Base-by-base conservation (phyloP, 2,888 invertebrate species). In the Dexiosoma caninum region DNA sequence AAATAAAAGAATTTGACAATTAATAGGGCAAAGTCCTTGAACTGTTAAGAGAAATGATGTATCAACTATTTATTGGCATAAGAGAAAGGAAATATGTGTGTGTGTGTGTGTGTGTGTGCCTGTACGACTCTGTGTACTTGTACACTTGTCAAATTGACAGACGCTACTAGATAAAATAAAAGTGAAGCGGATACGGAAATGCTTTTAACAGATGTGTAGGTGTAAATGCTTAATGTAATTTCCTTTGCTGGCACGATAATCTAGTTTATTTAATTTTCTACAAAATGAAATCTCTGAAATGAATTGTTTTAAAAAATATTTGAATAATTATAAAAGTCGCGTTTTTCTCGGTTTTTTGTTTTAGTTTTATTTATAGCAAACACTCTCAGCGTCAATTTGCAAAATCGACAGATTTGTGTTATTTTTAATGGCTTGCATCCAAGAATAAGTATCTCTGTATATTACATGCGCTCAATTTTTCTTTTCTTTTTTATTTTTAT, bases 21-120 rank as follows among this genome's bases (percentile, higher is more conserved):
- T 76, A 76, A 66, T 62, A 60, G 62, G 46, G 19, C 57, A 62
- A 32, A 57, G 71, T 67, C 80, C 80, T 77, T 81, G 80, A 81
- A 77, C 72, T 42, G 10, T 16, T 32, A 19, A 49, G 37, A 44
- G 27, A 60, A 32, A 66, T 59, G 19, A 23, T 2, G 40, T 35
- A 7, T 2, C 27, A 23, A 60, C n/a, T 42, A 16, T 32, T 21
- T 46, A 40, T 76, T 76, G 80, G 76, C 76, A 72, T 30, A 46
- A 66, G 21, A 21, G 79, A 57, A 35, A 69, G 79, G 75, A 76
- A 80, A 67, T 30, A 23, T 49, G 14, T 14, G 4, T 27, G 3
- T 19, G 19, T 9, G n/a, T 12, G 44, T 55, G n/a, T n/a, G 35
- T 49, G 14, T 14, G 4, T 27, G 3, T 19, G 19, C 14, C 21